Base-by-base conservation (phyloP, 2,113 vertebrate species). In the Bagarius yarrelli region DNA sequence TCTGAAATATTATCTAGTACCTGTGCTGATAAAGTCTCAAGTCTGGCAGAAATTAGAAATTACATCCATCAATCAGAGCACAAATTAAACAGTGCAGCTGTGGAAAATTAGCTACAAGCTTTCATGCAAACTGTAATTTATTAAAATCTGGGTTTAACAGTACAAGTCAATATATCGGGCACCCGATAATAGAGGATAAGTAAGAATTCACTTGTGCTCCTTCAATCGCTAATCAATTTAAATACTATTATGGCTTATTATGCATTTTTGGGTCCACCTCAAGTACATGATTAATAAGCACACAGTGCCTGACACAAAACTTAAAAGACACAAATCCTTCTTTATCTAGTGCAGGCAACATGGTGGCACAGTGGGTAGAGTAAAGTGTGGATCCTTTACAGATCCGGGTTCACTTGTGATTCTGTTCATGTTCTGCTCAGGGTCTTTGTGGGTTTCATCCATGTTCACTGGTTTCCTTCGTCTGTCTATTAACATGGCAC, bases 11-110 rank as follows among this genome's bases (percentile, higher is more conserved):
- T 19, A 15, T 53, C 19, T 52, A 19, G 47, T 71, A 71, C 16
- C 44, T 71, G 69, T 71, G 69, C 69, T 53, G 19, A 71, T 30
- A 30, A 30, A 36, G 5, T 30, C 72, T 36, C 32, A 16, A 36
- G 72, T 36, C 53, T 40, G 34, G 72, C 50, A 75, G 34, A 53
- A 57, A 75, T 23, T n/a, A 57, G 47, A 72, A 55, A 32, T 74
- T n/a, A n/a, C 52, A 34, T 75, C 19, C 4, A 21, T 36, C 19
- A 75, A 36, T 5, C 72, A 75, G 21, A 16, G 47, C 18, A 30
- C 47, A 53, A 47, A 27, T 8, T 72, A 18, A 53, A 52, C 47
- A 32, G 25, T 30, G 25, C 25, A 71, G 30, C 47, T 50, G 25
- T 30, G 47, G 47, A 3, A 36, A 23, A 34, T 55, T 34, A 56